These are phyloP conservation scores for Lota lota DNA, from an alignment of 2,113 vertebrate genomes.

Conservation along the genomic window DNA sequence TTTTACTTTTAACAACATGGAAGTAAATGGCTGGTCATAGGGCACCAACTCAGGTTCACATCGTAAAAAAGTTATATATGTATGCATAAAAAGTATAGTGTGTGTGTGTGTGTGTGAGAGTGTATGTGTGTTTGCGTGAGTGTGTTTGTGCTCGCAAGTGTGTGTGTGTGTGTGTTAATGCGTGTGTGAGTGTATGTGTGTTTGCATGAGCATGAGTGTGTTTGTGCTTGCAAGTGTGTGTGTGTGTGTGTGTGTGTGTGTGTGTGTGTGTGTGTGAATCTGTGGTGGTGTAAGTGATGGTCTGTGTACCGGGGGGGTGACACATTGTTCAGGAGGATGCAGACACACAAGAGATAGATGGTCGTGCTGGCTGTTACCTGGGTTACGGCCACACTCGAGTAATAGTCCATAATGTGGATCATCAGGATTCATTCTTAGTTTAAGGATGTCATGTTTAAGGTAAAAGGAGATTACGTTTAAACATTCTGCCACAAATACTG, in stretches of 20 bases:
- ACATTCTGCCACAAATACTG: no score
- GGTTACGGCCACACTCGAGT: conserved; percentile 56
- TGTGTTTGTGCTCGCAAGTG: neutral
- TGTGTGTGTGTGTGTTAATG: neutral
- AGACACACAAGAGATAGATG: conserved; percentile 63
- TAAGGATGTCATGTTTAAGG: no score
- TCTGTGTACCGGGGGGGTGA: conserved; percentile 54
- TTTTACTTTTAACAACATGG: no score
- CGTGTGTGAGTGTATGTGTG: conserved; percentile 34
- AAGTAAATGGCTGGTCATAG: no score
- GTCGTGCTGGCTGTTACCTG: conserved; percentile 55
- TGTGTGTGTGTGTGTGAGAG: neutral
- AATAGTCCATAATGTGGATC: conserved; percentile 49
- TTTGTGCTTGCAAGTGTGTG: neutral
- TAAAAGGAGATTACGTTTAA: no score
- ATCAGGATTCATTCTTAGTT: no score
- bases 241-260: neutral
- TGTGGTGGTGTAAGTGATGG: conserved; percentile 32
- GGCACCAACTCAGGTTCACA: no score
- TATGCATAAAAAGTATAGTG: neutral
- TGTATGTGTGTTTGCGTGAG: neutral
- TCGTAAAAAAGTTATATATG: no score
- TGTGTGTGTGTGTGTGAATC: neutral
- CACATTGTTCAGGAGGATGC: conserved; percentile 70
- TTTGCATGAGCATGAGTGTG: conserved; percentile 26